These are phyloP conservation scores for Macroglossus sobrinus DNA, from an alignment of 2,113 vertebrate species.

Conservation along the genomic window DNA sequence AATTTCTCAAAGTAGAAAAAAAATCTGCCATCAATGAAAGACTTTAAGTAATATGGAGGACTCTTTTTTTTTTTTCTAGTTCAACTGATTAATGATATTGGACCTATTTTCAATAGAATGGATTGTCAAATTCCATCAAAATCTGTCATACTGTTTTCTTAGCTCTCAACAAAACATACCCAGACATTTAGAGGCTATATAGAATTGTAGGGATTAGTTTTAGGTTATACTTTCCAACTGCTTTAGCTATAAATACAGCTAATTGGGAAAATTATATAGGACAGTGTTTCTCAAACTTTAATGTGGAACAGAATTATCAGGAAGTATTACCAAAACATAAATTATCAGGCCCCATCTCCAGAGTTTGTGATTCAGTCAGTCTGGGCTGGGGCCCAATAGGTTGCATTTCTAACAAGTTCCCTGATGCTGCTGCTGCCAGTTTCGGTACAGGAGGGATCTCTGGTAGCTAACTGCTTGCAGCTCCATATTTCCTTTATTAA, in stretches of 20 bases:
- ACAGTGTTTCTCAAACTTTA: background rate
- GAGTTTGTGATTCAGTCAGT: background rate
- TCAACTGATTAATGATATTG: background rate
- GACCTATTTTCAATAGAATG: background rate
- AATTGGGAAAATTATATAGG: background rate
- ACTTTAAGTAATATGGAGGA: background rate
- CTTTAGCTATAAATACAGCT: background rate
- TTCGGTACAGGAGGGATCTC: background rate
- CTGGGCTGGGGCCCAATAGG: background rate
- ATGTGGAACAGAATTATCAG: background rate
- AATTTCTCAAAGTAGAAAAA: background rate
- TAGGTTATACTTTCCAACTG: background rate
- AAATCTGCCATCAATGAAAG: background rate
- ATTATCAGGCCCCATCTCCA: background rate
- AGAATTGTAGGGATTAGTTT: background rate
- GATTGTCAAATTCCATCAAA: background rate
- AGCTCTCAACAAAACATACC: background rate
- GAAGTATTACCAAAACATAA: background rate
- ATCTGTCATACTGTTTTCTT: background rate
- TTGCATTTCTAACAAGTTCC: background rate
- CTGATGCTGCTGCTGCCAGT: background rate
- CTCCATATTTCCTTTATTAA: background rate
- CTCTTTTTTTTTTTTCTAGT: background rate
- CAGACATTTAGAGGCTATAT: background rate
- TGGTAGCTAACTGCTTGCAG: background rate